Evolutionary conservation across 1,140 invertebrate species (phyloP).

Genomic region (Megathymus violae): DNA sequence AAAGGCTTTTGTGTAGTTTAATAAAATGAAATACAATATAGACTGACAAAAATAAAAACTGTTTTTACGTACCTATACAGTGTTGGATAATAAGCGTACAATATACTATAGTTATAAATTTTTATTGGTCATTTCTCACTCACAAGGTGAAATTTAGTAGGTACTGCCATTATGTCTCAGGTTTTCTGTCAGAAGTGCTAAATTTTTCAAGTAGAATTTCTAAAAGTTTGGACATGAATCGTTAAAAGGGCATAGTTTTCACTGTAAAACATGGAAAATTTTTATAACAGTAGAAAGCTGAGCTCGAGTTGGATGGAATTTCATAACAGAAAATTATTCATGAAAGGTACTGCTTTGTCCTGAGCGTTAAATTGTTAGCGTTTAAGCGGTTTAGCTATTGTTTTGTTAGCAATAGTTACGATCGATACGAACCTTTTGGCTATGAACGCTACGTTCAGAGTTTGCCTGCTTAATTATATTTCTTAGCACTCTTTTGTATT

Average conservation of each 20-base stretch:
- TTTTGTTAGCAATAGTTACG: background rate
- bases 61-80: too few relatives aligned
- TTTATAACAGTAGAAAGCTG: constrained; percentile 11
- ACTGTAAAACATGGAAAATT: constrained; percentile 2
- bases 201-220: background rate
- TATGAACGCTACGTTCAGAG: too few relatives aligned
- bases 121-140: too few relatives aligned
- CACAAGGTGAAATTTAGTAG: too few relatives aligned
- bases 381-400: background rate
- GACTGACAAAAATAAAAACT: too few relatives aligned
- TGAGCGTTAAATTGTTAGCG: background rate
- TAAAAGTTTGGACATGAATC: background rate
- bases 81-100: too few relatives aligned
- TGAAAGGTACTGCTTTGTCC: background rate
- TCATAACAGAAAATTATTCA: background rate
- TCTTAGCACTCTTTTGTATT: too few relatives aligned
- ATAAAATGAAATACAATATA: too few relatives aligned
- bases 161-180: too few relatives aligned
- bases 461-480: too few relatives aligned
- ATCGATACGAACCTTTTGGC: background rate
- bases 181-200: background rate
- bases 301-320: background rate
- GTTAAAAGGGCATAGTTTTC: constrained; percentile 2
- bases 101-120: too few relatives aligned
- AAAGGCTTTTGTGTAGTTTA: too few relatives aligned